Evolutionary conservation across 2,888 invertebrate genomes (phyloP), one percentile per base, ranked within the genome.

Genomic region (Hesperia comma): DNA sequence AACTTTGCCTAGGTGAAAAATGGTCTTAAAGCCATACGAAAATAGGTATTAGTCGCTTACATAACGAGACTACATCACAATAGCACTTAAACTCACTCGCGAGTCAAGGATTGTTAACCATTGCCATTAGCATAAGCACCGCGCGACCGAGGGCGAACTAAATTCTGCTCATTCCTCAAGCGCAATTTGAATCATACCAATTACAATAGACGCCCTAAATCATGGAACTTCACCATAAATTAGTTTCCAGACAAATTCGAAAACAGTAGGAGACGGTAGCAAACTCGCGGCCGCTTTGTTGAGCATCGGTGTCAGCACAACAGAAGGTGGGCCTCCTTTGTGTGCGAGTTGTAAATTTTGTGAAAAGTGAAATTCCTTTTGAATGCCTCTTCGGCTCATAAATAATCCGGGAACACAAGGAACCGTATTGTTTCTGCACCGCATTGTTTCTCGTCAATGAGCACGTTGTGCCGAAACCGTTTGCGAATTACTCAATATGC

Each of bases 311-410:
- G 88, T 90, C 88, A 89, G 87, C 92, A 86, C 91, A 92, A 92
- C 92, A 92, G 91, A 92, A 92, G 92, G 92, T 92, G 90, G 86
- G 83, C 79, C 21, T 76, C 87, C 83, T 87, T 92, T 90, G 91
- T 90, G 84, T 82, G 75, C 77, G 79, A 88, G 90, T 92, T 92
- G 92, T 91, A 92, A 92, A 92, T 92, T 92, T 91, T 90, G 88
- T 90, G 92, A 92, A 92, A 92, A 92, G 92, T 92, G 92, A 92
- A 92, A 92, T 92, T 92, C 92, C 92, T 91, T 90, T 90, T 88
- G 90, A 92, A 91, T 84, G 82, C 88, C 86, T 82, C 79, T 86
- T 86, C 83, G 84, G 77, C 82, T 86, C 90, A 92, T 92, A 92
- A 91, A 91, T 91, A 88, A 90, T 86, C 79, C 83, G 75, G 79